These are phyloP conservation scores for Microcebus jonahi DNA, from an alignment of 2,113 vertebrate species.

Conservation along the genomic window DNA sequence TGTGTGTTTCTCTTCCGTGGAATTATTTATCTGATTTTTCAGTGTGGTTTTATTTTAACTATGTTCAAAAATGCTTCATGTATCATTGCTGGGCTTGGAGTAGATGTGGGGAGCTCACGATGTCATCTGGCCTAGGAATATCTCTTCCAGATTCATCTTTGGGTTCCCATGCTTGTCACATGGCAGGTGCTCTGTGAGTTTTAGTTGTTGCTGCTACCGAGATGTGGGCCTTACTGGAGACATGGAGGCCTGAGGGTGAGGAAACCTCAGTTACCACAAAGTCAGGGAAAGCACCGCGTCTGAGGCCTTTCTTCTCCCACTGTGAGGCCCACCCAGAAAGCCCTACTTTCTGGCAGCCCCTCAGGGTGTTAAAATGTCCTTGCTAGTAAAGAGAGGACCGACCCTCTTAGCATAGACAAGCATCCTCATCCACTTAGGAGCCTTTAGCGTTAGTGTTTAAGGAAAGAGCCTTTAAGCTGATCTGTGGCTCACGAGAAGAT, in stretches of 20 bases:
- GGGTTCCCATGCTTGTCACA: neutral
- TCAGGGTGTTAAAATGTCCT: neutral
- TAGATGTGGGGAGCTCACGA: neutral
- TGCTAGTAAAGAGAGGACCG: neutral
- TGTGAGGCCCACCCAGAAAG: neutral
- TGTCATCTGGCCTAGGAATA: neutral
- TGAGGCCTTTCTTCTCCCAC: neutral
- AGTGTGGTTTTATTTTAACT: constrained; percentile 1
- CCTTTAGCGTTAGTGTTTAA: neutral
- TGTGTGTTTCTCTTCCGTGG: constrained; percentile 1
- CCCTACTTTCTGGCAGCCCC: neutral
- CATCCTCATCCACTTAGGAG: neutral
- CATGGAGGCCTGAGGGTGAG: neutral
- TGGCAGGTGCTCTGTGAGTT: neutral
- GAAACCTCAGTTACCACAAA: neutral
- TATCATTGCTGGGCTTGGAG: neutral
- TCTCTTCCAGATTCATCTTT: neutral
- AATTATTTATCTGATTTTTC: neutral
- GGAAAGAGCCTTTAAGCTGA: neutral
- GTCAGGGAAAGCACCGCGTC: neutral
- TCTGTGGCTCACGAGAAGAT: constrained; percentile 4
- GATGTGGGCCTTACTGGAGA: neutral
- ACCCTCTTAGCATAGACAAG: neutral
- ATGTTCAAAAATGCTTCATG: neutral
- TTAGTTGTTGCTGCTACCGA: neutral